phyloP scores from a whole-genome alignment of 2,113 vertebrate species.

The Emberiza fucata region DNA sequence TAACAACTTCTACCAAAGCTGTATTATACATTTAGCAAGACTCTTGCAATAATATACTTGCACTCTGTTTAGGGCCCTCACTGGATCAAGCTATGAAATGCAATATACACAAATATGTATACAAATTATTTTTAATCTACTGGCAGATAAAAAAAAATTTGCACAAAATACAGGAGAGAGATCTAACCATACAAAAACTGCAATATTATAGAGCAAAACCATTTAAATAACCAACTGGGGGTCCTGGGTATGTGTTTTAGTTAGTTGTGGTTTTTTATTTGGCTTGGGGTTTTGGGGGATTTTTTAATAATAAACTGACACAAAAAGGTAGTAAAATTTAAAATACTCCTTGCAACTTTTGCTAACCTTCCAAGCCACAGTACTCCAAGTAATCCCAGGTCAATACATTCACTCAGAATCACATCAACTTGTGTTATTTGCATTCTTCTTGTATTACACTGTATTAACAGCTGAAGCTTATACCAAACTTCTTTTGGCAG shows the following conservation, averaged over 20 bases:
- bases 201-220: background rate
- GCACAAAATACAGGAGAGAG: background rate
- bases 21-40: background rate
- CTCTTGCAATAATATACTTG: background rate
- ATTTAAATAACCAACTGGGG: rapidly evolving
- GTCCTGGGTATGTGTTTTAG: background rate
- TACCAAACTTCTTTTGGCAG: background rate
- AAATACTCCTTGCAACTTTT: background rate
- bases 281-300: background rate
- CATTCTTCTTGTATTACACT: background rate
- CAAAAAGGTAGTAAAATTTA: background rate
- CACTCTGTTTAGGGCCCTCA: background rate
- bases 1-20: background rate
- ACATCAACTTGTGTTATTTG: background rate
- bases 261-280: background rate
- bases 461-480: background rate
- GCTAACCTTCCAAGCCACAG: background rate
- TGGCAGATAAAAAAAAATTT: background rate
- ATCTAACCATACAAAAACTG: background rate
- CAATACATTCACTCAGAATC: background rate
- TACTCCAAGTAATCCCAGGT: background rate
- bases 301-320: background rate
- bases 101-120: background rate
- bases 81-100: background rate
- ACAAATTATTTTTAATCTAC: background rate